Conservation (phyloP, 2,888 invertebrate species). For the Nephrocerus scutellatus region DNA sequence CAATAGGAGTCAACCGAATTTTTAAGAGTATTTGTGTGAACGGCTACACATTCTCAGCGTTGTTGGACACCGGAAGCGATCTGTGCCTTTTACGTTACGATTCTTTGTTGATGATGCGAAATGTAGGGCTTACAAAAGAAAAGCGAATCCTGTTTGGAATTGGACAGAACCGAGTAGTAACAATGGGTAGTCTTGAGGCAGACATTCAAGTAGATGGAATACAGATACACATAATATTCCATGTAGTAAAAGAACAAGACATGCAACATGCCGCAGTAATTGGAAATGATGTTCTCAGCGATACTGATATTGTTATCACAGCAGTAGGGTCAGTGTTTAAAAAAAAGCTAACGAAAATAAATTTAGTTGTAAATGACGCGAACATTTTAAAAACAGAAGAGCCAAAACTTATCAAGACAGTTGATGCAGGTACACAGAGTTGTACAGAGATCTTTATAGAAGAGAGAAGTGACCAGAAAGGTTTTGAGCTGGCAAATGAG, state of each 20-base stretch:
- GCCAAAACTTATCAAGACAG: too few relatives aligned
- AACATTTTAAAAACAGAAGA: background rate
- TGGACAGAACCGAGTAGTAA: constrained; percentile 12
- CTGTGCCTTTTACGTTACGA: constrained; percentile 14
- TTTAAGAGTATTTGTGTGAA: too few relatives aligned
- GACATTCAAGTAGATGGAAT: constrained; percentile 11
- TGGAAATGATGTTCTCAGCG: constrained; percentile 15
- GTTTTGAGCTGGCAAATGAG: constrained; percentile 7
- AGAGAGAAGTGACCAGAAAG: too few relatives aligned
- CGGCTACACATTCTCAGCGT: too few relatives aligned
- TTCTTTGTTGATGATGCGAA: constrained; percentile 7
- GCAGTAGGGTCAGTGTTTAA: constrained; percentile 11
- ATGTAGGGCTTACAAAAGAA: constrained; percentile 9
- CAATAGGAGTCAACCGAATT: too few relatives aligned
- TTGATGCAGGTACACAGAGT: too few relatives aligned
- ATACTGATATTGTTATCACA: constrained; percentile 12
- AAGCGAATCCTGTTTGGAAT: too few relatives aligned
- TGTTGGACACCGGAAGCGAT: constrained; percentile 15
- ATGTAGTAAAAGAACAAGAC: constrained; percentile 13
- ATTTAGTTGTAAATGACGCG: too few relatives aligned
- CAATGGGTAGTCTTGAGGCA: constrained; percentile 12
- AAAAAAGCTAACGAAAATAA: too few relatives aligned
- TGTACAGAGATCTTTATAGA: too few relatives aligned
- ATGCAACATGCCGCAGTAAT: constrained; percentile 16
- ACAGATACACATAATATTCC: constrained; percentile 9